Percentiles rank a stretch among this genome's conserved stretches.
These are phyloP conservation scores for Tupiocoris notatus DNA, from an alignment of 2,888 invertebrate species.

Conservation along the genomic window DNA sequence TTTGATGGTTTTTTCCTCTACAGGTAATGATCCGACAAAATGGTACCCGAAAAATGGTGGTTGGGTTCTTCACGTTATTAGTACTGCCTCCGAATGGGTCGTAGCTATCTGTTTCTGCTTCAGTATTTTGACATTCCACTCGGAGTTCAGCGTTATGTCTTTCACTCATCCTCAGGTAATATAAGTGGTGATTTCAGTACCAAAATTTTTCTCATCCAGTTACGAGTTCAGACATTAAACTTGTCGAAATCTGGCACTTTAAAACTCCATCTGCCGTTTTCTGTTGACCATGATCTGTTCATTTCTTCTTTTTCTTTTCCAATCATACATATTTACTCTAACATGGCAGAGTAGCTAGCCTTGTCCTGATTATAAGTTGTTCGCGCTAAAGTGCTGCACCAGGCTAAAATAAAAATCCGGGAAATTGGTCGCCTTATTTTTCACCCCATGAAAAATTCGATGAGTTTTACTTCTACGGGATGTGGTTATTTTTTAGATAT, in stretches of 20 bases:
- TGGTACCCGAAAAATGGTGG: slow-evolving; percentile 63
- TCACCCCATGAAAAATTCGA: no score
- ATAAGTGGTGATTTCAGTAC: not conserved
- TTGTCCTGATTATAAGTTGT: no score
- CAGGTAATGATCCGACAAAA: slow-evolving; percentile 56
- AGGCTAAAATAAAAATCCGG: no score
- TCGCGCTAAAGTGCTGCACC: no score
- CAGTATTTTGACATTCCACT: slow-evolving; percentile 64
- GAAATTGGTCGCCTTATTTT: no score
- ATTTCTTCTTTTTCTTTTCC: no score
- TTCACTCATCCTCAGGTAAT: slow-evolving; percentile 59
- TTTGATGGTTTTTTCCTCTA: not conserved
- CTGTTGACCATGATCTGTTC: no score
- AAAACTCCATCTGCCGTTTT: no score
- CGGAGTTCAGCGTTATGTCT: slow-evolving; percentile 63
- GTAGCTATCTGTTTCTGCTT: slow-evolving; percentile 63
- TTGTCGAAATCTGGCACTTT: no score
- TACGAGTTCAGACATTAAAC: no score
- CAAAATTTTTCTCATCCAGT: not conserved
- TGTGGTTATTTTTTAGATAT: no score
- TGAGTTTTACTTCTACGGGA: no score
- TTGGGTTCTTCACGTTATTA: slow-evolving; percentile 64
- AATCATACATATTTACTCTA: not conserved
- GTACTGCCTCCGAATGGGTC: slow-evolving; percentile 66
- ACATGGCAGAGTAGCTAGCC: not conserved